A percentile compares a stretch with the other conserved stretches of the same genome.
Evolutionary conservation across 2,797 vertebrate species (phyloP).

Genomic region (Babyrousa celebensis): DNA sequence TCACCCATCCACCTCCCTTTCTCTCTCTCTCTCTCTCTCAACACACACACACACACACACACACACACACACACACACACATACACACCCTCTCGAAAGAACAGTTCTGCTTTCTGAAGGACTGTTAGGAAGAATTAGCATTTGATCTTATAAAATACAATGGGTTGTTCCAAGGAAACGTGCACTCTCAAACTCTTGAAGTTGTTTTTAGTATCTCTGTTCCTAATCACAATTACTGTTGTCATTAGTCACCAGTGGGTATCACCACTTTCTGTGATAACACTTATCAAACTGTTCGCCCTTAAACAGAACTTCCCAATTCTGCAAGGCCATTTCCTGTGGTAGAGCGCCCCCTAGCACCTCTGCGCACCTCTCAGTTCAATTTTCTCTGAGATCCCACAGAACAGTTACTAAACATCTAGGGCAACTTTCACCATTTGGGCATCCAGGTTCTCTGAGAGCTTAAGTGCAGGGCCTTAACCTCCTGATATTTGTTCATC

Average conservation of each 20-base stretch:
- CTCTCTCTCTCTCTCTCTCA: neutral
- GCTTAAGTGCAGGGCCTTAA: neutral
- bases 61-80: neutral
- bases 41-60: neutral
- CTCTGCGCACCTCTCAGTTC: neutral
- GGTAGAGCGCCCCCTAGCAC: conserved; percentile 83
- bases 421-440: neutral
- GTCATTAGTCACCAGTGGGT: neutral
- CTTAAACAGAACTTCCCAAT: neutral
- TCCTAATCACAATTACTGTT: conserved; percentile 16
- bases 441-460: neutral
- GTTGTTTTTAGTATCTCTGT: neutral
- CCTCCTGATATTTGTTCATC: conserved; percentile 78
- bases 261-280: conserved; percentile 38
- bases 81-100: neutral
- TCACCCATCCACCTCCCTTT: neutral
- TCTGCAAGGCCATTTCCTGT: neutral
- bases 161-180: conserved; percentile 40
- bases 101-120: neutral
- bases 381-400: neutral
- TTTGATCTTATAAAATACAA: conserved; percentile 2
- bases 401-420: conserved; percentile 52
- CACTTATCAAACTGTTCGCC: neutral
- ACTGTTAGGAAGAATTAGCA: conserved; percentile 23
- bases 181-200: neutral